Percentiles rank a stretch among this genome's conserved stretches.
Conservation (phyloP, 2,888 invertebrate species). For the Ommatoiulus sabulosus region DNA sequence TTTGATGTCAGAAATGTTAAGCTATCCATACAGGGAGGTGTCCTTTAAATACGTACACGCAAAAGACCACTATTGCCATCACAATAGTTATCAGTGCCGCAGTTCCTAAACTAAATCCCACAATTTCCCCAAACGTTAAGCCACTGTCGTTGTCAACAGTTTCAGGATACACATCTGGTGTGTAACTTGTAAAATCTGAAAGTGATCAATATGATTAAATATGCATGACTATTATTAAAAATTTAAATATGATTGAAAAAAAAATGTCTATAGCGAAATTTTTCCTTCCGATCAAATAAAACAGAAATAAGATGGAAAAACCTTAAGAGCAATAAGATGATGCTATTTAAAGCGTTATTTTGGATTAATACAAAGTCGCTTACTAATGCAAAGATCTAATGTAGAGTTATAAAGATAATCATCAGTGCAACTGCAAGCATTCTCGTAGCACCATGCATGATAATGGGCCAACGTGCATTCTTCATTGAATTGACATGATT, state of each 20-base stretch:
- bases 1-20: too few relatives aligned
- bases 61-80: neutral
- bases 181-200: conserved; percentile 20
- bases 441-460: conserved; percentile 1
- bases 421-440: neutral
- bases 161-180: neutral
- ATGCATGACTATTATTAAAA: neutral
- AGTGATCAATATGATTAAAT: neutral
- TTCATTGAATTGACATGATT: conserved; percentile 22
- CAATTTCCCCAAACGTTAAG: neutral
- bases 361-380: neutral
- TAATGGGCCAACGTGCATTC: neutral
- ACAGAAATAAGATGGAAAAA: too few relatives aligned
- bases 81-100: neutral
- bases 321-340: too few relatives aligned
- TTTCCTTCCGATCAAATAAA: too few relatives aligned
- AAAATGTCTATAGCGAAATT: too few relatives aligned
- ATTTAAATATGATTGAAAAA: too few relatives aligned
- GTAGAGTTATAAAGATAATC: conserved; percentile 32
- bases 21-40: too few relatives aligned
- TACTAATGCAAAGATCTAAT: conserved; percentile 19
- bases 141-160: neutral
- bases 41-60: neutral
- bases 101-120: neutral
- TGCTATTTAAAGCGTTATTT: too few relatives aligned